These are phyloP conservation scores for Entomobrya multifasciata DNA, from an alignment of 2,888 invertebrate species.

Conservation along the genomic window DNA sequence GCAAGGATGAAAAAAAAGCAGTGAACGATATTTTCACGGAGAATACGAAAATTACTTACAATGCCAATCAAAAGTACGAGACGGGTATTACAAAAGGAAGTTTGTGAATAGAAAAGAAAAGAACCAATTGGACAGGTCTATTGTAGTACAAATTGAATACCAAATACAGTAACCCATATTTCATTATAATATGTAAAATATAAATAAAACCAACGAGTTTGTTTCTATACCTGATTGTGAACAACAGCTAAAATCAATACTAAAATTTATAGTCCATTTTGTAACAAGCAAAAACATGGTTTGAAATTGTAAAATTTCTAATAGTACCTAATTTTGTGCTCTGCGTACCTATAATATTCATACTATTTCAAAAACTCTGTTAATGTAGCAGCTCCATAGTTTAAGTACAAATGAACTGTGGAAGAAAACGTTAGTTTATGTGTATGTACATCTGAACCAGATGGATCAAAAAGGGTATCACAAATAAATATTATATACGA, in stretches of 20 bases:
- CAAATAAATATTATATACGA: not conserved
- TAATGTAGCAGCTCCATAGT: too few species aligned
- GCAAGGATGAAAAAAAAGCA: too few species aligned
- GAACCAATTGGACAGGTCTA: not conserved
- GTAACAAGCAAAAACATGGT: not conserved
- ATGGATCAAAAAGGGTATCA: conserved; percentile 37
- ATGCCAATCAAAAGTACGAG: too few species aligned
- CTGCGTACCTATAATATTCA: not conserved
- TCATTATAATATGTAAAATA: too few species aligned
- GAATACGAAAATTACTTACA: too few species aligned
- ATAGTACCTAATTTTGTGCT: not conserved
- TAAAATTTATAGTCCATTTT: not conserved
- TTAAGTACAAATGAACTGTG: not conserved
- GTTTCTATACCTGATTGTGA: conserved; percentile 3
- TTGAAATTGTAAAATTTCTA: not conserved
- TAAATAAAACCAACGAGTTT: not conserved
- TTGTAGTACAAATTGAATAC: conserved; percentile 51
- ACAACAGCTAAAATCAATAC: too few species aligned
- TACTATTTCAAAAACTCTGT: too few species aligned
- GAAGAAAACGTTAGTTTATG: not conserved
- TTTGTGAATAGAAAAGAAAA: not conserved
- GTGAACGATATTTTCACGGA: too few species aligned
- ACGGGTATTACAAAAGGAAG: too few species aligned
- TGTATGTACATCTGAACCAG: conserved; percentile 5
- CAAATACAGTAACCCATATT: conserved; percentile 17